Evolutionary conservation across 1,140 invertebrate genomes (phyloP).

Genomic region (Formica exsecta): DNA sequence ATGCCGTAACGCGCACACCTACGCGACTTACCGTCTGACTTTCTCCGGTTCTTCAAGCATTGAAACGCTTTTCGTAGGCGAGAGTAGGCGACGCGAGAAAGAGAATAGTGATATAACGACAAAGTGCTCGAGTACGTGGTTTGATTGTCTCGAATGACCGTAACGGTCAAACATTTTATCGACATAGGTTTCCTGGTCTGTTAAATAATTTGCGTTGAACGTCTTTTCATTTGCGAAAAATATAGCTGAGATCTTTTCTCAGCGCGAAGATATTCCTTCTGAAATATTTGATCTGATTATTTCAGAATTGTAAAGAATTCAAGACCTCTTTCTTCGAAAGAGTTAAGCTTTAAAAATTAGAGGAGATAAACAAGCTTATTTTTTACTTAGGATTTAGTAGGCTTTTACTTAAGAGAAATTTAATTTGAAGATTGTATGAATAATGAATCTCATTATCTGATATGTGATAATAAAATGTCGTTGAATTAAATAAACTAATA

Average conservation of each 20-base stretch:
- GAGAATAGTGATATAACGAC: constrained; percentile 6
- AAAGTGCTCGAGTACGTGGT: background rate
- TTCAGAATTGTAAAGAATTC: background rate
- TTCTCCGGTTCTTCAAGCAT: constrained; percentile 41
- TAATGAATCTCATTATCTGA: background rate
- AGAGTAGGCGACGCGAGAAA: constrained; percentile 1
- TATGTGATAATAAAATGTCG: too few relatives aligned
- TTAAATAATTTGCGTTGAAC: constrained; percentile 25
- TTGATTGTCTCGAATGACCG: constrained; percentile 9
- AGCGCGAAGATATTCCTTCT: background rate
- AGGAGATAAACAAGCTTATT: background rate
- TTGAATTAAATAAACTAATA: background rate
- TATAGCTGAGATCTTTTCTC: background rate
- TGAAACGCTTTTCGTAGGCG: constrained; percentile 34
- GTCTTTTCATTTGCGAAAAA: background rate
- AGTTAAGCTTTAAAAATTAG: background rate
- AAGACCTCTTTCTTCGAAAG: background rate
- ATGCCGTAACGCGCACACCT: too few relatives aligned
- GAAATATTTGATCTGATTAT: too few relatives aligned
- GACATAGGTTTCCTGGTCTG: background rate
- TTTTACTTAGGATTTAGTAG: background rate
- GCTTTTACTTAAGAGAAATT: background rate
- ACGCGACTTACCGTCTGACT: constrained; percentile 7
- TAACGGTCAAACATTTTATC: background rate
- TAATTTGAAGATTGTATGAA: background rate